Evolutionary conservation across 2,797 vertebrate species (phyloP).

Genomic region (Epinephelus awoara): DNA sequence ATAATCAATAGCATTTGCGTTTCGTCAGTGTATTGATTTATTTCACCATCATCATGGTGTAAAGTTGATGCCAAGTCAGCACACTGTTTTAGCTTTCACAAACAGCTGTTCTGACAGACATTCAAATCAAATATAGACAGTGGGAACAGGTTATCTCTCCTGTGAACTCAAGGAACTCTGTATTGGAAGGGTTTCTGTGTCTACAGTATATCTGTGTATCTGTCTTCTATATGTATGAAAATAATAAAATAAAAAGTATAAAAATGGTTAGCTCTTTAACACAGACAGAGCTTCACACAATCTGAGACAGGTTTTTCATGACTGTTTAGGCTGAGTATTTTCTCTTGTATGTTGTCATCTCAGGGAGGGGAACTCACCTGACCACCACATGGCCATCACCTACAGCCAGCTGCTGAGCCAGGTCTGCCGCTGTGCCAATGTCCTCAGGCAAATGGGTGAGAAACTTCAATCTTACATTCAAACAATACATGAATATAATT

Average conservation of each 20-base stretch:
- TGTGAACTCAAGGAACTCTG: slow-evolving; percentile 27
- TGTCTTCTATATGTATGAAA: no score
- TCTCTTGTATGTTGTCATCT: slow-evolving; percentile 11
- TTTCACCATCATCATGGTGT: slow-evolving; percentile 9
- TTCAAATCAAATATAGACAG: slow-evolving; percentile 70
- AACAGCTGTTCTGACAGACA: slow-evolving; percentile 52
- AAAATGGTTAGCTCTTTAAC: not conserved
- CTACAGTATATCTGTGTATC: not conserved
- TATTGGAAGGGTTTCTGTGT: not conserved
- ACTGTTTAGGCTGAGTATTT: slow-evolving; percentile 8
- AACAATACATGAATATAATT: not conserved
- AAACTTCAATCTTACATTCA: not conserved
- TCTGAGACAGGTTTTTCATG: not conserved
- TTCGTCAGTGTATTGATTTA: slow-evolving; percentile 26
- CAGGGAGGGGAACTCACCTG: slow-evolving; percentile 89
- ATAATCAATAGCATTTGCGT: not conserved
- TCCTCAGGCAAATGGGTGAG: slow-evolving; percentile 86
- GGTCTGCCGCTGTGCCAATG: slow-evolving; percentile 88
- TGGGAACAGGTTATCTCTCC: slow-evolving; percentile 49
- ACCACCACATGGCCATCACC: slow-evolving; percentile 82
- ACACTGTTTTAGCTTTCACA: slow-evolving; percentile 27
- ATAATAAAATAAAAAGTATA: no score
- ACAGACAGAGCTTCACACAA: not conserved
- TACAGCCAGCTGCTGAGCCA: slow-evolving; percentile 85
- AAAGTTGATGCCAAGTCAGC: slow-evolving; percentile 12